Percentiles rank a stretch among this genome's conserved stretches.
Evolutionary conservation across 2,113 vertebrate species (phyloP).

Genomic region (Donacobius atricapilla): DNA sequence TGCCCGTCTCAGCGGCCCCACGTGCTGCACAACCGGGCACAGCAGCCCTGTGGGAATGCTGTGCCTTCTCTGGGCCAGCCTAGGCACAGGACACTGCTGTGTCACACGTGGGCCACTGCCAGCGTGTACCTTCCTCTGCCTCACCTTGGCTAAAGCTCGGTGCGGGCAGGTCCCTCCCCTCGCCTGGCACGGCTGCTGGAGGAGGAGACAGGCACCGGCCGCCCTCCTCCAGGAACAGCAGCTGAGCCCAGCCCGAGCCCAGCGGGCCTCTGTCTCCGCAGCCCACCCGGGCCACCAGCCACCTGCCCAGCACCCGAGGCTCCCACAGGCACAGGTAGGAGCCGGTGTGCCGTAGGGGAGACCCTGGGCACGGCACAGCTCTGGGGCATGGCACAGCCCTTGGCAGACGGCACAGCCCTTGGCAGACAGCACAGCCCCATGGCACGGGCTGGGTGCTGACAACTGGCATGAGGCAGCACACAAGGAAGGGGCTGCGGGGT

Average conservation of each 20-base stretch:
- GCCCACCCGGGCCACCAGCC: neutral
- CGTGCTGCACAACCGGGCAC: fast-evolving
- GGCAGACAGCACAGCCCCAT: neutral
- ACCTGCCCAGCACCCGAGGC: neutral
- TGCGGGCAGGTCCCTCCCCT: conserved; percentile 38
- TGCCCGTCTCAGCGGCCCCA: neutral
- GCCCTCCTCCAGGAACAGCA: conserved; percentile 54
- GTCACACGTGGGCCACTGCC: neutral
- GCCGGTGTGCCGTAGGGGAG: fast-evolving
- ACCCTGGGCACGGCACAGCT: neutral
- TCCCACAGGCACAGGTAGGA: conserved; percentile 31
- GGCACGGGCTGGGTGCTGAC: neutral
- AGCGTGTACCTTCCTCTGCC: conserved; percentile 9
- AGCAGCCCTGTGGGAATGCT: neutral
- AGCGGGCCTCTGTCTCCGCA: neutral
- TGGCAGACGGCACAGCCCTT: neutral
- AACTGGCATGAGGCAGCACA: neutral
- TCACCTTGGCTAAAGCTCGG: conserved; percentile 25
- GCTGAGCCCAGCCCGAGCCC: neutral
- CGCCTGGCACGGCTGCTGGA: conserved; percentile 49
- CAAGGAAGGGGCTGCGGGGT: neutral
- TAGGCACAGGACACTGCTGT: neutral
- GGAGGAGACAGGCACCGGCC: conserved; percentile 54
- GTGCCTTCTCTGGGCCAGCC: neutral
- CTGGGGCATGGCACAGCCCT: neutral